Base-by-base conservation (phyloP, 2,113 vertebrate genomes). In the Camelus bactrianus region DNA sequence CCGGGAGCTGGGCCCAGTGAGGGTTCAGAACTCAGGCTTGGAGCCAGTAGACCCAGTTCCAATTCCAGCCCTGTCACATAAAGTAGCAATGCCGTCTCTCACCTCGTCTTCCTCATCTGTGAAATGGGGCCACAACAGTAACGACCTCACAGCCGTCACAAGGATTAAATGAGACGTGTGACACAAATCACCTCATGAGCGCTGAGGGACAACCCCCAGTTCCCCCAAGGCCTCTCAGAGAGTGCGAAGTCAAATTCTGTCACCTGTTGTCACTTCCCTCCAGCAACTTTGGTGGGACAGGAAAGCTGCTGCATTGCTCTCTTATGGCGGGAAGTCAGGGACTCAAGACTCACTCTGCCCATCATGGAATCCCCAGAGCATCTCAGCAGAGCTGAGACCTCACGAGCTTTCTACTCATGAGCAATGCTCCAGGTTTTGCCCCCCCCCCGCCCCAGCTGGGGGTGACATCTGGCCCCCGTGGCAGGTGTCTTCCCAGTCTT, bases 1-100 rank as follows among this genome's bases (percentile, higher is more conserved):
- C 11, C 2, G 2, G 35, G 19, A 19, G 13, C n/a, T 2, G 30
- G 26, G 30, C 4, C 1, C 6, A 0, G 15, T 5, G 10, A 72
- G 11, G 80, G 8, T 32, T 58, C n/a, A 54, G 54, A 42, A 26
- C 28, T 16, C 52, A 8, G 72, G n/a, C 54, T 75, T 7, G 42
- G 30, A 48, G 42, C 52, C 54, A 4, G 38, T 5, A 75, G 46
- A 77, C 32, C 32, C 7, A 6, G 35, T 10, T 54, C 30, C 9
- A 9, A 1, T 6, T 9, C 6, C 9, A 20, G 22, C 13, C 67
- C 48, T 17, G 69, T 16, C 32, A 2, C 24, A 2, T 6, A 22
- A 14, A 22, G 65, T n/a, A 26, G 35, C 17, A 22, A 26, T 1
- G n/a, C 2, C 0, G 52, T 24, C 65, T 14, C 17, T 75, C 1